A percentile compares a stretch with the other conserved stretches of the same genome.
Evolutionary conservation across 2,113 vertebrate genomes (phyloP).

Genomic region (Triplophysa tibetana): DNA sequence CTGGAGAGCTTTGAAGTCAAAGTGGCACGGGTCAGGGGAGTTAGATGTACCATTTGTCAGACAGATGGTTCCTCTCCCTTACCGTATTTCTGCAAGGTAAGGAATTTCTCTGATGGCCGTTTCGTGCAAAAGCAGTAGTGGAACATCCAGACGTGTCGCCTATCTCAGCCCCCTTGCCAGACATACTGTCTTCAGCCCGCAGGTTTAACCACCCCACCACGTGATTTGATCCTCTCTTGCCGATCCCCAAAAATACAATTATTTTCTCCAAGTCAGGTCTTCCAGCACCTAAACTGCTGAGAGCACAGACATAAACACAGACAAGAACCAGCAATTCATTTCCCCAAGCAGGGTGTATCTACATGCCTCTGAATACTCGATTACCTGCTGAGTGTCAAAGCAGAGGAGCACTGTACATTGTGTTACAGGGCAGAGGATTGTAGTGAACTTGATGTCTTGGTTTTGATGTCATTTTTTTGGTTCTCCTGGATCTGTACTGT

Average conservation of each 20-base stretch:
- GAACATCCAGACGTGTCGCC: neutral
- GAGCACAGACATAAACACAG: constrained; percentile 12
- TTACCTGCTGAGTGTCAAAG: constrained; percentile 4
- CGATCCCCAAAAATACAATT: constrained; percentile 44
- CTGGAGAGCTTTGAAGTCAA: neutral
- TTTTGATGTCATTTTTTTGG: neutral
- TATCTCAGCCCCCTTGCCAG: constrained; percentile 12
- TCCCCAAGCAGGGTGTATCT: neutral
- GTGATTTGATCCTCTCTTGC: constrained; percentile 29
- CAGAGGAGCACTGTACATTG: neutral
- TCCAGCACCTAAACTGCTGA: constrained; percentile 30
- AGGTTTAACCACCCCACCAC: constrained; percentile 19
- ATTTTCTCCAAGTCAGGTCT: constrained; percentile 33
- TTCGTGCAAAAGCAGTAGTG: neutral
- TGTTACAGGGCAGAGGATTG: neutral
- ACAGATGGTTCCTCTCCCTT: constrained; percentile 38
- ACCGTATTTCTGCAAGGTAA: constrained; percentile 17
- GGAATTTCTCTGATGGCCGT: constrained; percentile 9
- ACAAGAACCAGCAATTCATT: constrained; percentile 27
- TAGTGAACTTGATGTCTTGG: neutral
- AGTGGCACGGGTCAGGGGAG: neutral
- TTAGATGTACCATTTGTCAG: constrained; percentile 9
- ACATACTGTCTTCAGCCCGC: neutral
- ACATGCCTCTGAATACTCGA: neutral
- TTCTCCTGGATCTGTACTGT: neutral